Conservation (phyloP, 2,888 invertebrate genomes). For the Agonopterix heracliana region DNA sequence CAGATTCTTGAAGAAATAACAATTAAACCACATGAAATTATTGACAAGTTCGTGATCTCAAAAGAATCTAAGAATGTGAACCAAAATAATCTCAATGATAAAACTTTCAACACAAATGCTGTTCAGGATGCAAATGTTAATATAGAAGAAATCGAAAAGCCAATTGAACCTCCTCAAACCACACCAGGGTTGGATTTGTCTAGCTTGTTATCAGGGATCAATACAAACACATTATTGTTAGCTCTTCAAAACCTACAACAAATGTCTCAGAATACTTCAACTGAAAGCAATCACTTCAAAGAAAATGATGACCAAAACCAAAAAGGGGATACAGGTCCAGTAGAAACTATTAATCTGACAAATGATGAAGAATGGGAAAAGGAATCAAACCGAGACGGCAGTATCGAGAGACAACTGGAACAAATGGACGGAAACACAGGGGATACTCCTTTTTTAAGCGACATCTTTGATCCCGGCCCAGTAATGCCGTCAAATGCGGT, state of each 20-base stretch:
- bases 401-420: slow-evolving; percentile 56
- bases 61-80: background rate
- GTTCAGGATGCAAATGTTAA: background rate
- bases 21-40: slow-evolving; percentile 21
- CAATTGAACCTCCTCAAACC: slow-evolving; percentile 1
- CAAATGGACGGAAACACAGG: slow-evolving; percentile 53
- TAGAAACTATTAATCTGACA: slow-evolving; percentile 61
- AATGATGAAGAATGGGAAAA: slow-evolving; percentile 68
- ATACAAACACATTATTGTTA: slow-evolving; percentile 55
- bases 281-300: slow-evolving; percentile 10
- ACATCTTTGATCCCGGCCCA: slow-evolving; percentile 69
- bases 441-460: slow-evolving; percentile 66
- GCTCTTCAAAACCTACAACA: slow-evolving; percentile 67
- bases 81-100: background rate
- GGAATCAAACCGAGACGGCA: slow-evolving; percentile 55
- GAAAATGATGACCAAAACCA: slow-evolving; percentile 3
- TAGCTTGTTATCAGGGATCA: slow-evolving; percentile 54
- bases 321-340: slow-evolving; percentile 17
- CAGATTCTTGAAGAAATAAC: slow-evolving; percentile 55
- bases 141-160: background rate
- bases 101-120: background rate
- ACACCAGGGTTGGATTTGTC: slow-evolving; percentile 38
- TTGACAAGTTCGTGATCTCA: background rate
- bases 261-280: slow-evolving; percentile 33
- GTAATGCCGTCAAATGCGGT: slow-evolving; percentile 38